Conservation (phyloP, 2,113 vertebrate species). For the Ciconia boyciana region DNA sequence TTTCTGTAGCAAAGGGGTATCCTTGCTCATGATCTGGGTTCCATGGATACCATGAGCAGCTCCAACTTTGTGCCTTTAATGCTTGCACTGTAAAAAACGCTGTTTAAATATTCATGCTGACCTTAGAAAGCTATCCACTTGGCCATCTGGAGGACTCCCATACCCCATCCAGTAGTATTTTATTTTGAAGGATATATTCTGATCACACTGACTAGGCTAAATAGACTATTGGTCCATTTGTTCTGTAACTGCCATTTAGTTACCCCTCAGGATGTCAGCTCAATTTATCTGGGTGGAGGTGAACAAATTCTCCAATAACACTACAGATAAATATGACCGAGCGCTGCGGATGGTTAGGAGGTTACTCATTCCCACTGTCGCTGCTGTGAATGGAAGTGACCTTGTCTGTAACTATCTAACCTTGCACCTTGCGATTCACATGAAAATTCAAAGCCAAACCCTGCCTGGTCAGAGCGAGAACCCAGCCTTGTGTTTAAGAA, state of each 20-base stretch:
- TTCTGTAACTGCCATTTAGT: constrained; percentile 48
- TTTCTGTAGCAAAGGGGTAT: neutral
- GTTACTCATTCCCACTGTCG: neutral
- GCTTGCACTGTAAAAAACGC: constrained; percentile 64
- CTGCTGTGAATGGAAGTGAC: constrained; percentile 25
- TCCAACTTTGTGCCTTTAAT: constrained; percentile 66
- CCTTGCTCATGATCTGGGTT: constrained; percentile 14
- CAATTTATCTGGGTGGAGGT: constrained; percentile 14
- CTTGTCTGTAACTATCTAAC: constrained; percentile 42
- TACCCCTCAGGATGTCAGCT: constrained; percentile 53
- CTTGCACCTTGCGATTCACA: constrained; percentile 13
- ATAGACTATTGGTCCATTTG: constrained; percentile 55
- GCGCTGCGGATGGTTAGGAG: neutral
- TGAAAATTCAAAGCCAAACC: constrained; percentile 56
- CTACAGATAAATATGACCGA: constrained; percentile 16
- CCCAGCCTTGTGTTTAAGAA: neutral
- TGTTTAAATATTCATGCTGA: constrained; percentile 70
- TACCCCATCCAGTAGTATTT: constrained; percentile 51
- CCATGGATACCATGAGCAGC: constrained; percentile 56
- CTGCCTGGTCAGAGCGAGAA: neutral
- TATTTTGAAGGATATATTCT: constrained; percentile 58
- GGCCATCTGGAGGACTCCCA: constrained; percentile 65
- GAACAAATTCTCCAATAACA: constrained; percentile 2
- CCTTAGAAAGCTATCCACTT: constrained; percentile 67
- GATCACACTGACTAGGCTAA: constrained; percentile 40